phyloP scores from a whole-genome alignment of 2,113 vertebrate species.

The Cairina moschata region DNA sequence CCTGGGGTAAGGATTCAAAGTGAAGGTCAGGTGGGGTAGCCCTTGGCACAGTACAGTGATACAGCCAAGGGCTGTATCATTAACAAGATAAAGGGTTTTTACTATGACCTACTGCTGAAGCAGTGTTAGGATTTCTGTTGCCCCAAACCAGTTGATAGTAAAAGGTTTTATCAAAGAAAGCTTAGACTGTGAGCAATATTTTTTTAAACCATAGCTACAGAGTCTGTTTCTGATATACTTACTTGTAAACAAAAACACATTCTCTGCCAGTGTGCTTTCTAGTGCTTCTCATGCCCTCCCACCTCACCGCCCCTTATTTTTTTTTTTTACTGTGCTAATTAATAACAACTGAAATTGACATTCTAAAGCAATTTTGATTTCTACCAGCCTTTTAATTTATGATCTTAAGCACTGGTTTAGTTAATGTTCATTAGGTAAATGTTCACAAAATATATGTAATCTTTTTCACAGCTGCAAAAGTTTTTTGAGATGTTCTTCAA shows the following conservation, averaged over 20 bases:
- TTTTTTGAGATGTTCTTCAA: conserved; percentile 87
- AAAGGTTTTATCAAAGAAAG: background rate
- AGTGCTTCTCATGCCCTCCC: background rate
- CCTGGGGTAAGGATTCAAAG: background rate
- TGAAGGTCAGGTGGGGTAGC: background rate
- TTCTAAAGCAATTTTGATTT: conserved; percentile 1
- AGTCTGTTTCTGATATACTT: background rate
- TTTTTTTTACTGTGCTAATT: background rate
- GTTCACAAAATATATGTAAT: background rate
- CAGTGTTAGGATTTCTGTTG: background rate
- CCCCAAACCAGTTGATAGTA: background rate
- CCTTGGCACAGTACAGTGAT: background rate
- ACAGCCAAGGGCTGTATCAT: too few species aligned
- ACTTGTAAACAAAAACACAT: background rate
- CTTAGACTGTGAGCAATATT: background rate
- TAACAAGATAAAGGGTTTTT: background rate
- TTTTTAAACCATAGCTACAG: background rate
- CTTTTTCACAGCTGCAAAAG: conserved; percentile 80
- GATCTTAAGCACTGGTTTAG: background rate
- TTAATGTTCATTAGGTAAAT: background rate
- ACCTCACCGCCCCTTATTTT: background rate
- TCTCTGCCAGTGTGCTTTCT: background rate
- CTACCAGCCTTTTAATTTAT: background rate
- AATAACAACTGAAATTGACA: background rate
- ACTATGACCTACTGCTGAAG: background rate